These are phyloP conservation scores for Anguilla pacifica DNA, from an alignment of 2,797 vertebrate genomes.

Conservation along the genomic window DNA sequence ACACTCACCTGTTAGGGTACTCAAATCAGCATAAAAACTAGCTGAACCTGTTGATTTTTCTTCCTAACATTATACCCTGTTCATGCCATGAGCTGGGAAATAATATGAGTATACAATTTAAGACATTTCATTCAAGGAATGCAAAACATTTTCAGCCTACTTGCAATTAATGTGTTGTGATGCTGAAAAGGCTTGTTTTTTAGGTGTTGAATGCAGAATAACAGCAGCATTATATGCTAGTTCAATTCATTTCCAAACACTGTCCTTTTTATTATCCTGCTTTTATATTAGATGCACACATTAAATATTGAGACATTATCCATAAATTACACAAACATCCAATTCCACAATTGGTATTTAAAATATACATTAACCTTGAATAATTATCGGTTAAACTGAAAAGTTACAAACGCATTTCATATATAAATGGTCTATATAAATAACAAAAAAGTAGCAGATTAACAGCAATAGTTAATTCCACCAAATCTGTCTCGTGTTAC, in stretches of 20 bases:
- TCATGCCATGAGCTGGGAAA: not conserved
- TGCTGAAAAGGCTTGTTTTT: not conserved
- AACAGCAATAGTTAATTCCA: not conserved
- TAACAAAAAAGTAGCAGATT: not conserved
- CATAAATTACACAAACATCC: slow-evolving; percentile 11
- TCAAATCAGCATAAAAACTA: too few species aligned
- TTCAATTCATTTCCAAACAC: not conserved
- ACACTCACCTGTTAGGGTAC: too few species aligned
- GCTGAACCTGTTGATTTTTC: not conserved
- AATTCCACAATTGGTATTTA: slow-evolving; percentile 1
- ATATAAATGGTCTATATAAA: not conserved
- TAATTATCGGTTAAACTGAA: not conserved
- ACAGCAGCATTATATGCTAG: not conserved
- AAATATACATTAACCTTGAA: not conserved
- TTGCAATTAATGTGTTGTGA: not conserved
- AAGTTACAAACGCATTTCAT: not conserved
- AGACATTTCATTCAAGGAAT: not conserved
- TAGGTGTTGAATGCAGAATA: not conserved
- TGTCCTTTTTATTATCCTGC: not conserved
- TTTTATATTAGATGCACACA: not conserved
- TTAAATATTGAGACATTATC: slow-evolving; percentile 9
- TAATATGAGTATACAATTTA: not conserved
- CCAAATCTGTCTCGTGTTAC: not conserved
- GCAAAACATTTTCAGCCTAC: not conserved
- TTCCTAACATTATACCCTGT: not conserved